A percentile compares a stretch with the other conserved stretches of the same genome.
Evolutionary conservation across 2,113 vertebrate genomes (phyloP).

Genomic region (Pontoporia blainvillei): DNA sequence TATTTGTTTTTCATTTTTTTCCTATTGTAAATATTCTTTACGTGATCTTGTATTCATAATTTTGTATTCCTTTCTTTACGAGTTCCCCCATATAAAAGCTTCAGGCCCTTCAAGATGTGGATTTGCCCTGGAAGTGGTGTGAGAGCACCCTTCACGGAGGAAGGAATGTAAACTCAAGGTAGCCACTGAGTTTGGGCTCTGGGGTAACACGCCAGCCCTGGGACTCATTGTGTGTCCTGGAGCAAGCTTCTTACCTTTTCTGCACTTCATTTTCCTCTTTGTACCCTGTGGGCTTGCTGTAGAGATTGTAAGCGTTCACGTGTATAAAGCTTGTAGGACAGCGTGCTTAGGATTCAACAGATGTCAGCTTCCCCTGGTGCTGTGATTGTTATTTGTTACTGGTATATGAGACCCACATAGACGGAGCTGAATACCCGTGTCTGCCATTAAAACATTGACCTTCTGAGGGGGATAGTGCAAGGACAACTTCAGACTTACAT

Average conservation of each 20-base stretch:
- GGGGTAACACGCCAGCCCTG: not conserved
- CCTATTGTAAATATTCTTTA: not conserved
- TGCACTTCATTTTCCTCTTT: not conserved
- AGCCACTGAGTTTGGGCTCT: not conserved
- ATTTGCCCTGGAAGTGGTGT: not conserved
- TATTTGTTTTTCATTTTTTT: constrained; percentile 13
- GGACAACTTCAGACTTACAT: not conserved
- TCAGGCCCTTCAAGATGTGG: not conserved
- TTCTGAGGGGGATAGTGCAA: not conserved
- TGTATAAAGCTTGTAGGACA: not conserved
- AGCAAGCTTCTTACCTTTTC: not conserved
- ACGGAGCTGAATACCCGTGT: not conserved
- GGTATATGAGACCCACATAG: not conserved
- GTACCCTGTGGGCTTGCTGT: not conserved
- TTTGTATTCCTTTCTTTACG: constrained; percentile 18
- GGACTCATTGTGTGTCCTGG: not conserved
- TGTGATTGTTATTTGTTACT: not conserved
- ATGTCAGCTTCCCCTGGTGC: not conserved
- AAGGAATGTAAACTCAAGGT: not conserved
- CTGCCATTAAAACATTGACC: not conserved
- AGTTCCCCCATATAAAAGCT: not conserved
- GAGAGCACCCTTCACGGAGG: not conserved
- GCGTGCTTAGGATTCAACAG: not conserved
- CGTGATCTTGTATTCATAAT: not conserved
- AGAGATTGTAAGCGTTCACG: not conserved